Evolutionary conservation across 2,113 vertebrate genomes (phyloP).

Genomic region (Octodon degus): DNA sequence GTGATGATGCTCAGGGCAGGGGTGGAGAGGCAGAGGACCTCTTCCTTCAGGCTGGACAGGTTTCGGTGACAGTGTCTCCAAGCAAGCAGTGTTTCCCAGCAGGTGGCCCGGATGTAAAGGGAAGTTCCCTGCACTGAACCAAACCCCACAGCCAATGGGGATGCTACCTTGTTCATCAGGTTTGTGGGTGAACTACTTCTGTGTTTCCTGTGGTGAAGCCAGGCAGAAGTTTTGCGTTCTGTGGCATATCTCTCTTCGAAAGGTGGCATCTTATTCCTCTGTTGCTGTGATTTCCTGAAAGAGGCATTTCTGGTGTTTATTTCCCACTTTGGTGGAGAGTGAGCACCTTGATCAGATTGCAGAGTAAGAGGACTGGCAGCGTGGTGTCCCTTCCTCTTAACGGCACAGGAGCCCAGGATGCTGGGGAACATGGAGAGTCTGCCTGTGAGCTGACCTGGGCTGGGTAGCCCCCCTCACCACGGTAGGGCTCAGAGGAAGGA

Average conservation of each 20-base stretch:
- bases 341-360: not conserved
- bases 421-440: not conserved
- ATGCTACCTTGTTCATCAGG: not conserved
- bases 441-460: slow-evolving; percentile 60
- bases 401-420: slow-evolving; percentile 51
- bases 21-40: not conserved
- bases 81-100: not conserved
- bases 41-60: not conserved
- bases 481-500: slow-evolving; percentile 40
- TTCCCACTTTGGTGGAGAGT: slow-evolving; percentile 33
- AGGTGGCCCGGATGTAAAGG: not conserved
- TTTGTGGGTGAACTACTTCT: not conserved
- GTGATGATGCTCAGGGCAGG: not conserved
- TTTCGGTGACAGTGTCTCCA: not conserved
- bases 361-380: slow-evolving; percentile 1
- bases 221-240: not conserved
- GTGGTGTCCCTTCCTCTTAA: slow-evolving; percentile 17
- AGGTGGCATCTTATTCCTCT: not conserved
- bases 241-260: not conserved
- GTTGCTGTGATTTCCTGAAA: slow-evolving; percentile 21
- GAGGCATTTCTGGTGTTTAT: not conserved
- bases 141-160: not conserved
- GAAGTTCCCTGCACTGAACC: not conserved
- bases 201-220: not conserved
- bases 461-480: not conserved